Evolutionary conservation across 2,113 vertebrate genomes (phyloP), one percentile per base, ranked within the genome.

Genomic region (Gavia stellata): DNA sequence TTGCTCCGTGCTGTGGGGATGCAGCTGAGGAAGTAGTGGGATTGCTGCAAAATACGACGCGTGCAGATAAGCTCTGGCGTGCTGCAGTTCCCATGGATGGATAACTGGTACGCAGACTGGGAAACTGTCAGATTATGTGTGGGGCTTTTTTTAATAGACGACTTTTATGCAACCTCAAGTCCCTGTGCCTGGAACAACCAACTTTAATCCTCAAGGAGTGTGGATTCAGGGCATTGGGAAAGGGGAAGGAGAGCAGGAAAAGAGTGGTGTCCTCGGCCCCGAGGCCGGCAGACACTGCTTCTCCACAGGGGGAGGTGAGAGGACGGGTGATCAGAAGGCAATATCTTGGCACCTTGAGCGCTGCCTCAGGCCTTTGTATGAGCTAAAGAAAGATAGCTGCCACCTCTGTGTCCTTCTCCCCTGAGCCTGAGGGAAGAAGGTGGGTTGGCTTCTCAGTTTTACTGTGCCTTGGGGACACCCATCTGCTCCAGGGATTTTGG

Each of bases 31-130:
- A 44, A 38, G 33, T 3, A 65, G 44, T 15, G 18, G 72, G 18
- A 13, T 45, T 34, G 40, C 53, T 42, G 52, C n/a, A 28, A 79
- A 62, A 55, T 1, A 40, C 1, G 2, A 36, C 1, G 1, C 0
- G 7, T 36, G 45, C 47, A 17, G 12, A 10, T 47, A 29, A 61
- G 23, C 11, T 53, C n/a, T 42, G 81, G 21, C 2, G 9, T 18
- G 12, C 67, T n/a, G 49, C 19, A 9, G 16, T 50, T 82, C 70
- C 83, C 2, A 1, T 13, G 34, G 34, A 12, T 26, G 19, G 47
- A 4, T 42, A 42, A 31, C 34, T 14, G 49, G 3, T 8, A 29
- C 2, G 3, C 31, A 50, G 75, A 3, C 14, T 26, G 29, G 62
- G 36, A 28, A 68, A 36, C 16, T 34, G 28, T 7, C 49, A 20